Conservation (phyloP, 2,113 vertebrate species). For the Ammodramus savannarum region DNA sequence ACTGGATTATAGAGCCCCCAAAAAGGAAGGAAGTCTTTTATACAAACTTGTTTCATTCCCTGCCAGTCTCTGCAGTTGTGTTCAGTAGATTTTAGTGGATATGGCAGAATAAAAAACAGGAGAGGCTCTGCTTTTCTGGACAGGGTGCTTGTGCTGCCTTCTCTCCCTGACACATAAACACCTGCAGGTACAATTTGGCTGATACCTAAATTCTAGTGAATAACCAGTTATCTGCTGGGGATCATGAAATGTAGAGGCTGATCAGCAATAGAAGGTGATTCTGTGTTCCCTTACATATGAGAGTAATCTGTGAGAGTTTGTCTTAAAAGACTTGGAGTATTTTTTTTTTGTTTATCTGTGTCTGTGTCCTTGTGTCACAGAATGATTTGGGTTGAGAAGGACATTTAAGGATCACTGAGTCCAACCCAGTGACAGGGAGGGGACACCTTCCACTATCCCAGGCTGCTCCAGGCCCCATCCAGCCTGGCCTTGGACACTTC, state of each 20-base stretch:
- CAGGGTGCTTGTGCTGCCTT: neutral
- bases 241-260: neutral
- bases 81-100: neutral
- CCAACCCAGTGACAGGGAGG: accelerated
- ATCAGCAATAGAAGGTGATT: neutral
- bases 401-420: neutral
- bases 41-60: neutral
- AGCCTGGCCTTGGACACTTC: neutral
- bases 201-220: neutral
- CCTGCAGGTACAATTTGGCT: neutral
- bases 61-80: neutral
- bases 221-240: neutral
- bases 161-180: neutral
- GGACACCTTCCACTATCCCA: neutral
- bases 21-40: neutral
- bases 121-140: neutral
- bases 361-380: neutral
- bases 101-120: neutral
- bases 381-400: neutral
- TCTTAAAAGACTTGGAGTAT: neutral
- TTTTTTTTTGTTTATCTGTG: neutral
- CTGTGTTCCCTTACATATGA: neutral
- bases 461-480: neutral
- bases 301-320: neutral
- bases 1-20: neutral